phyloP scores from a whole-genome alignment of 1,140 invertebrate species.

The Meloidogyne floridensis region DNA sequence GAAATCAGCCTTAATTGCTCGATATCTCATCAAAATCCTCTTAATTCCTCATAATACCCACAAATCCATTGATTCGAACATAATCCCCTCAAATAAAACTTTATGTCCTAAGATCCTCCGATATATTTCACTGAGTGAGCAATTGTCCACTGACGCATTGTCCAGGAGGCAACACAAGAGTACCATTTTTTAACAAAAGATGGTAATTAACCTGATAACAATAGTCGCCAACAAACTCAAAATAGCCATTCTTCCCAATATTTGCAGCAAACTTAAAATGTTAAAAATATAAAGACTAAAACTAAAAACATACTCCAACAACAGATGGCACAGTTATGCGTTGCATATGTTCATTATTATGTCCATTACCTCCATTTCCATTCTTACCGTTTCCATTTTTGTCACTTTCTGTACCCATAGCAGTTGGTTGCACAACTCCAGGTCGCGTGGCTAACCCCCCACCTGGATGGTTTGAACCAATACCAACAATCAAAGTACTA shows the following conservation, averaged over 20 bases:
- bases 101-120: too few species aligned
- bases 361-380: not conserved
- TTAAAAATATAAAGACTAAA: not conserved
- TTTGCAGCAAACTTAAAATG: constrained; percentile 12
- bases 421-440: not conserved
- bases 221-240: constrained; percentile 19
- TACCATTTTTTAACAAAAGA: too few species aligned
- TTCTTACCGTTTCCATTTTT: constrained; percentile 13
- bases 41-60: too few species aligned
- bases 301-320: constrained; percentile 16
- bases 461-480: constrained; percentile 15
- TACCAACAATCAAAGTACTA: constrained; percentile 4
- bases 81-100: too few species aligned
- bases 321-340: not conserved
- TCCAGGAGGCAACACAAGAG: too few species aligned
- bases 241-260: not conserved
- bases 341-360: not conserved
- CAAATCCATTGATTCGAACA: too few species aligned
- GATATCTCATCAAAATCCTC: too few species aligned
- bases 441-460: not conserved
- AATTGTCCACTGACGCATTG: too few species aligned
- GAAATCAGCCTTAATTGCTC: too few species aligned
- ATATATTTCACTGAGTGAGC: too few species aligned
- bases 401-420: not conserved
- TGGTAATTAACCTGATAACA: not conserved